Percentiles rank a stretch among this genome's conserved stretches.
phyloP scores from a whole-genome alignment of 2,888 invertebrate species.

The Sesia apiformis region DNA sequence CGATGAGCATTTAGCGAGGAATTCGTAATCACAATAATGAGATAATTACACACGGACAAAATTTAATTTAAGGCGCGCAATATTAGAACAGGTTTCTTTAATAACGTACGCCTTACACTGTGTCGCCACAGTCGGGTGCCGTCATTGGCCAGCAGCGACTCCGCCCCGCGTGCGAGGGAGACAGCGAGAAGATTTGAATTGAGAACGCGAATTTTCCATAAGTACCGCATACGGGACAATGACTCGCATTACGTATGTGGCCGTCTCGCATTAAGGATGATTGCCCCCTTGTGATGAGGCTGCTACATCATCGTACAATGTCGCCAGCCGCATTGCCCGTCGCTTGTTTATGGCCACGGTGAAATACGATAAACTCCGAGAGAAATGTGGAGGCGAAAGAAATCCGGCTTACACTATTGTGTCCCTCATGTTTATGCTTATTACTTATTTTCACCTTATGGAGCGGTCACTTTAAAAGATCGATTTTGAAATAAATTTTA shows the following conservation, averaged over 20 bases:
- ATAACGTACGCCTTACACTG: constrained; percentile 73
- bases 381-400: constrained; percentile 66
- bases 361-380: constrained; percentile 66
- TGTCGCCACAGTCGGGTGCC: constrained; percentile 66
- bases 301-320: constrained; percentile 70
- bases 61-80: constrained; percentile 74
- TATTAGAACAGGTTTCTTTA: constrained; percentile 76
- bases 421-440: constrained; percentile 63
- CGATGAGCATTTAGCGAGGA: constrained; percentile 68
- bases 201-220: constrained; percentile 75
- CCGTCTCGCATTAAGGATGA: constrained; percentile 72
- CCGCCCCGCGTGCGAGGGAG: constrained; percentile 72
- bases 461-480: constrained; percentile 45
- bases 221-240: constrained; percentile 73
- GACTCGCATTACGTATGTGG: constrained; percentile 74
- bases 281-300: constrained; percentile 73
- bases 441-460: constrained; percentile 67
- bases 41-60: constrained; percentile 74
- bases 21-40: constrained; percentile 74
- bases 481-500: constrained; percentile 39
- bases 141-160: constrained; percentile 70
- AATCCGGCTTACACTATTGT: constrained; percentile 61
- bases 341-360: constrained; percentile 59
- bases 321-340: constrained; percentile 57
- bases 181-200: constrained; percentile 72